Percentiles rank a stretch among this genome's conserved stretches.
Evolutionary conservation across 2,113 vertebrate genomes (phyloP).

Genomic region (Siniperca knerii): DNA sequence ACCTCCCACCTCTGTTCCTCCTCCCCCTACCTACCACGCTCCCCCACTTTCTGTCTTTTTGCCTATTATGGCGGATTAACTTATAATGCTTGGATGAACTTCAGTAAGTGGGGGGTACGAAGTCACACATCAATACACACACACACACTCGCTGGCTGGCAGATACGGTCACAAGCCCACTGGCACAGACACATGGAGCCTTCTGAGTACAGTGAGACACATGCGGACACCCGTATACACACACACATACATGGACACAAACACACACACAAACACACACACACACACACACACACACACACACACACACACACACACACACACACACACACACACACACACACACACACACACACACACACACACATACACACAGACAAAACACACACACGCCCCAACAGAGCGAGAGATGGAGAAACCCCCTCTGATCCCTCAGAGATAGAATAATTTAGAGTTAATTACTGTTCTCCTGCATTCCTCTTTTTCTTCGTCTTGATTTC

Average conservation of each 20-base stretch:
- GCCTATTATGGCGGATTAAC: constrained; percentile 87
- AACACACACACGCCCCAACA: constrained; percentile 42
- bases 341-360: constrained; percentile 5
- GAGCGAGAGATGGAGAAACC: no score
- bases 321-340: constrained; percentile 22
- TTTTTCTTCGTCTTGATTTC: constrained; percentile 57
- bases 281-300: no score
- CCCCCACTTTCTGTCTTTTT: constrained; percentile 73
- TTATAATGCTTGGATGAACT: constrained; percentile 85
- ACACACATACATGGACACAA: constrained; percentile 1
- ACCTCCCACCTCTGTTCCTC: constrained; percentile 30
- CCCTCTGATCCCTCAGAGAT: constrained; percentile 75
- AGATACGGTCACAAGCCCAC: constrained; percentile 79
- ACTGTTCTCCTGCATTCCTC: constrained; percentile 67
- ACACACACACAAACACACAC: constrained; percentile 26
- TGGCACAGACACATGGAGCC: constrained; percentile 74
- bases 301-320: no score
- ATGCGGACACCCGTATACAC: constrained; percentile 17
- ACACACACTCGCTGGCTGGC: constrained; percentile 70
- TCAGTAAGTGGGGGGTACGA: constrained; percentile 77
- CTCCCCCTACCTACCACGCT: constrained; percentile 33
- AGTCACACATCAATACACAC: constrained; percentile 81
- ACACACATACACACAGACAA: background rate
- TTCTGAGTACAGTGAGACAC: constrained; percentile 65
- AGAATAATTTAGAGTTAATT: constrained; percentile 81